phyloP scores from a whole-genome alignment of 92 coral and sea anemone species.

The Zoanthus sociatus region DNA sequence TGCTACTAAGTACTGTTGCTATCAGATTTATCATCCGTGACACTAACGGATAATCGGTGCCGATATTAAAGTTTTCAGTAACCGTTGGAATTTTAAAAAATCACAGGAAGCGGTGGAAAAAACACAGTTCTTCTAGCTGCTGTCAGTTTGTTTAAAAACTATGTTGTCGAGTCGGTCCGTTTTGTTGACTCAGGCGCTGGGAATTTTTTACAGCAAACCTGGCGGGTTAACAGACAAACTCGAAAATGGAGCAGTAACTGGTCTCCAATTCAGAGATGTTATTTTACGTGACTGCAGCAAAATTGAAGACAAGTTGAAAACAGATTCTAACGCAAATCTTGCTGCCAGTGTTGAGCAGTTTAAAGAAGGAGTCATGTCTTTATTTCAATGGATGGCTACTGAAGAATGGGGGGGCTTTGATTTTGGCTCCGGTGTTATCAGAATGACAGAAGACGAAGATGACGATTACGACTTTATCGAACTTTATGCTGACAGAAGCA shows the following conservation, averaged over 20 bases:
- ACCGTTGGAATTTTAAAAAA: conserved; percentile 10
- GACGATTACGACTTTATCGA: conserved; percentile 38
- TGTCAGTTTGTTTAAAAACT: not conserved
- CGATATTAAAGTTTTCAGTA: not conserved
- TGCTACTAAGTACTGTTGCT: too few relatives aligned
- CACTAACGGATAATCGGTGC: not conserved
- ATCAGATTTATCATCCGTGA: conserved; percentile 3
- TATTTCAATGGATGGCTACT: conserved; percentile 16
- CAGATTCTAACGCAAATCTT: conserved; percentile 8
- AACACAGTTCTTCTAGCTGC: not conserved
- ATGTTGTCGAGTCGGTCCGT: conserved; percentile 4
- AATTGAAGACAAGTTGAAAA: conserved; percentile 9
- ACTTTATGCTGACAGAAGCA: not conserved
- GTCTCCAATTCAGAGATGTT: conserved; percentile 7
- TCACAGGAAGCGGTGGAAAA: not conserved
- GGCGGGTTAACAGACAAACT: not conserved
- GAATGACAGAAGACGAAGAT: conserved; percentile 30
- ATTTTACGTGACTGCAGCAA: conserved; percentile 4
- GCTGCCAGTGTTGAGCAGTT: conserved; percentile 28
- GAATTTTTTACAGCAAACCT: conserved; percentile 1
- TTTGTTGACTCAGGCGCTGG: not conserved
- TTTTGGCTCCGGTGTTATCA: conserved; percentile 1
- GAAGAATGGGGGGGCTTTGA: conserved; percentile 9
- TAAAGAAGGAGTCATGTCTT: conserved; percentile 7
- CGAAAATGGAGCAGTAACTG: not conserved